Conservation (phyloP, 2,797 vertebrate genomes). For the Microchirus variegatus region DNA sequence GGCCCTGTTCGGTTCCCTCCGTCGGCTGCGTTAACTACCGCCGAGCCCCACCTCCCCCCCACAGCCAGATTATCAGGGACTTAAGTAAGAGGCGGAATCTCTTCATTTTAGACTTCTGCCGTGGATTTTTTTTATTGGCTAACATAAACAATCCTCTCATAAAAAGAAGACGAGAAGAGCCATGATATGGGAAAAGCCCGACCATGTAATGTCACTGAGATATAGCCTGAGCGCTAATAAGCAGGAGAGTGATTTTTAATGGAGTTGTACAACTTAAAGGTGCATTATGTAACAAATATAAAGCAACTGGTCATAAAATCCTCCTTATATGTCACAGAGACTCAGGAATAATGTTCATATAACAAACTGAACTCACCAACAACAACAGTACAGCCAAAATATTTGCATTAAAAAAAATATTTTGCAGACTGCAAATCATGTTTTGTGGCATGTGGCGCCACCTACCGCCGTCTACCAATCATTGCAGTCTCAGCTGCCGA, state of each 20-base stretch:
- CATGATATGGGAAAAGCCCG: slow-evolving; percentile 8
- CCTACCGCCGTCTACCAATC: no score
- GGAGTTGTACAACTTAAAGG: not conserved
- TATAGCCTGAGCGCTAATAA: slow-evolving; percentile 17
- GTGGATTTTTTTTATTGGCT: slow-evolving; percentile 30
- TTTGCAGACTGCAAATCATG: no score
- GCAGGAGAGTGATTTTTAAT: slow-evolving; percentile 9
- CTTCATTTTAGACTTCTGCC: slow-evolving; percentile 31
- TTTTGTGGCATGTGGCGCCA: no score
- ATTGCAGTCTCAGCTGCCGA: no score
- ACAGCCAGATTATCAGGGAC: slow-evolving; percentile 35
- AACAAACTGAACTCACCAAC: no score
- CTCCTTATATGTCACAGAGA: no score
- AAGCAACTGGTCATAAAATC: no score
- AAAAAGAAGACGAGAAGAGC: slow-evolving; percentile 15
- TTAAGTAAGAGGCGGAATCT: slow-evolving; percentile 27
- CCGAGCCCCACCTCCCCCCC: slow-evolving; percentile 28
- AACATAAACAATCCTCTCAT: slow-evolving; percentile 36
- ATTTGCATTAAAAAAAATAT: no score
- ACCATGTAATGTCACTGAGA: slow-evolving; percentile 24
- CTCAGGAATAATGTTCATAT: no score
- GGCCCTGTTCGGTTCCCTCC: slow-evolving; percentile 66
- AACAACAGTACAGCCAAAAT: no score
- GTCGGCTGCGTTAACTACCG: slow-evolving; percentile 60
- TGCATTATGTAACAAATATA: no score